Evolutionary conservation across 1,140 invertebrate species (phyloP).

Genomic region (Drosophila navojoa): DNA sequence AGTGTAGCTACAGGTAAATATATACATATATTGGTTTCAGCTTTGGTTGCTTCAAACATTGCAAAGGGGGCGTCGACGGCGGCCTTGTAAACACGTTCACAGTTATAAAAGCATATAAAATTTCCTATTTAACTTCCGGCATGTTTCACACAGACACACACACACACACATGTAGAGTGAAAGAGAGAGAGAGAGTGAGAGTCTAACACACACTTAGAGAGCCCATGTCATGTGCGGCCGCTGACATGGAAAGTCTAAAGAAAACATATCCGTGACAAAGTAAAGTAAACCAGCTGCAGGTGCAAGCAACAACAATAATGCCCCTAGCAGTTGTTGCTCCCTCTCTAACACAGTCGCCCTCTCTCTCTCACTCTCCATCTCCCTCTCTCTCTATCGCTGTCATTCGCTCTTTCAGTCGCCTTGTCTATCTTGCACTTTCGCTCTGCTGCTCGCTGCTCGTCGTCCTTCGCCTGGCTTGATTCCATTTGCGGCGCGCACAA

Average conservation of each 20-base stretch:
- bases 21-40: conserved; percentile 29
- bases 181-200: not conserved
- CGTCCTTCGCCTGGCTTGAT: not conserved
- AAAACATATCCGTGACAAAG: conserved; percentile 82
- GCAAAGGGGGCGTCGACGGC: conserved; percentile 4
- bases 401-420: not conserved
- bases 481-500: conserved; percentile 5
- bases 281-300: conserved; percentile 77
- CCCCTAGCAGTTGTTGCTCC: conserved; percentile 61
- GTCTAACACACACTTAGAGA: conserved; percentile 12
- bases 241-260: conserved; percentile 71
- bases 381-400: not conserved
- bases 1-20: not conserved
- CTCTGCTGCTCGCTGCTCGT: conserved; percentile 25
- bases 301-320: conserved; percentile 78
- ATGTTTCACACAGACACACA: conserved; percentile 49
- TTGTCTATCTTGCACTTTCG: conserved; percentile 44
- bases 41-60: conserved; percentile 1
- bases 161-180: not conserved
- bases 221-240: conserved; percentile 29
- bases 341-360: conserved; percentile 12
- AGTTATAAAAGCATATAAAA: conserved; percentile 82
- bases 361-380: conserved; percentile 1
- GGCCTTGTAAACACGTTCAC: conserved; percentile 75
- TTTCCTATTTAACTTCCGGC: conserved; percentile 81